Evolutionary conservation across 2,888 invertebrate species (phyloP).

Genomic region (Ornithoptera priamus): DNA sequence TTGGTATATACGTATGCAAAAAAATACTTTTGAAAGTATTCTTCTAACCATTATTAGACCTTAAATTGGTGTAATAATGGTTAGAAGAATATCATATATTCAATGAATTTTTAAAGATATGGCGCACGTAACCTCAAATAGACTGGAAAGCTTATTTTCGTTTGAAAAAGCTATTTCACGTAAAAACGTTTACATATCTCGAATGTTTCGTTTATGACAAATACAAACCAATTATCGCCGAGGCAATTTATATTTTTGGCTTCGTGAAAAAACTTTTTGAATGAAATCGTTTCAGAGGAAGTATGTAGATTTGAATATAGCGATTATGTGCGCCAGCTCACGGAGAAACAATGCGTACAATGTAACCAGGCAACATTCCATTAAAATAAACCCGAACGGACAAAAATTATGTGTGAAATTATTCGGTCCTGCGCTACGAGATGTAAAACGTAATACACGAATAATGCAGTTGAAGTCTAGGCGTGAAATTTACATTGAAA

Average conservation of each 20-base stretch:
- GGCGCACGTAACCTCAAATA: neutral
- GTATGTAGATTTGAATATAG: conserved; percentile 54
- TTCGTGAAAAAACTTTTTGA: conserved; percentile 46
- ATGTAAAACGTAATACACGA: conserved; percentile 18
- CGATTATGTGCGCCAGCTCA: conserved; percentile 45
- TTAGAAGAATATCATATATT: no score
- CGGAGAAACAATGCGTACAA: conserved; percentile 38
- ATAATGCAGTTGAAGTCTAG: conserved; percentile 16
- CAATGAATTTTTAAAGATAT: neutral
- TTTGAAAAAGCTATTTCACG: conserved; percentile 7
- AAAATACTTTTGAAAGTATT: no score
- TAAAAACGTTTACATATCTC: neutral
- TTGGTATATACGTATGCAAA: no score
- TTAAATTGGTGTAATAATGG: no score
- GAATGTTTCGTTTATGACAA: conserved; percentile 31
- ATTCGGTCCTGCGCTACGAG: conserved; percentile 7
- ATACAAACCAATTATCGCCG: conserved; percentile 32
- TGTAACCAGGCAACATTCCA: conserved; percentile 22
- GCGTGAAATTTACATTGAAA: conserved; percentile 21
- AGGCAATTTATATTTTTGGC: conserved; percentile 40
- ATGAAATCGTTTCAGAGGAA: conserved; percentile 51
- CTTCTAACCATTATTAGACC: no score
- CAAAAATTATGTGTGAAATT: conserved; percentile 20
- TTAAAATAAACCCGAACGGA: conserved; percentile 18
- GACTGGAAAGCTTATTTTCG: conserved; percentile 1